Evolutionary conservation across 2,113 vertebrate genomes (phyloP).

Genomic region (Miniopterus natalensis): DNA sequence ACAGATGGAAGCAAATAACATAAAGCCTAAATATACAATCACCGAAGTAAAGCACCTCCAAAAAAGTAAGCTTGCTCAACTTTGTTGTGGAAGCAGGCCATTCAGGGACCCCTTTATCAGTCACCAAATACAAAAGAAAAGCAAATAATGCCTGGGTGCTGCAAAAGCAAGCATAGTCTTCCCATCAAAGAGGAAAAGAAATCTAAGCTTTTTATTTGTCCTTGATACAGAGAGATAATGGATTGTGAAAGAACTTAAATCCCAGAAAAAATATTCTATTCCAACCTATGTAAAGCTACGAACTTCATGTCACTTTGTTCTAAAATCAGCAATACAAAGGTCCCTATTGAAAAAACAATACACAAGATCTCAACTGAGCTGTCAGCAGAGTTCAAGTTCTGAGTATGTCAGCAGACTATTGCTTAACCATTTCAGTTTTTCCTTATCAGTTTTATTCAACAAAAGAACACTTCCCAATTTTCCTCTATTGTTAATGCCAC

Average conservation of each 20-base stretch:
- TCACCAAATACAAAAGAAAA: not conserved
- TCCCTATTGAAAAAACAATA: conserved; percentile 81
- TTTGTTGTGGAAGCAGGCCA: conserved; percentile 7
- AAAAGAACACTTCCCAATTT: conserved; percentile 82
- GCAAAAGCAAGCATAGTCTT: not conserved
- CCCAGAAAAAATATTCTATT: conserved; percentile 59
- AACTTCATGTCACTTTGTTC: conserved; percentile 59
- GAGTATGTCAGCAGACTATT: conserved; percentile 76
- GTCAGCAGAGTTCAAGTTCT: conserved; percentile 64
- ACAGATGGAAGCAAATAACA: conserved; percentile 23
- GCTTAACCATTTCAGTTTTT: conserved; percentile 73
- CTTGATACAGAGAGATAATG: conserved; percentile 56
- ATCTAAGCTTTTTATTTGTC: conserved; percentile 44
- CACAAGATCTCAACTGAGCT: conserved; percentile 77
- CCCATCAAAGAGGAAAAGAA: not conserved
- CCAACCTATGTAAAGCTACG: conserved; percentile 60
- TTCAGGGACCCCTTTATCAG: not conserved
- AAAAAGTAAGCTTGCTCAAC: not conserved
- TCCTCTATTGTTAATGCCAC: conserved; percentile 74
- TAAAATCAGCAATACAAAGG: conserved; percentile 82
- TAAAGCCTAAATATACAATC: conserved; percentile 35
- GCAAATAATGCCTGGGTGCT: conserved; percentile 32
- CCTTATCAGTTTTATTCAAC: conserved; percentile 49
- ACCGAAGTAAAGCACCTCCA: not conserved
- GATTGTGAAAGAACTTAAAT: conserved; percentile 46